Evolutionary conservation across 1,140 invertebrate species (phyloP).

Genomic region (Zophobas atratus): DNA sequence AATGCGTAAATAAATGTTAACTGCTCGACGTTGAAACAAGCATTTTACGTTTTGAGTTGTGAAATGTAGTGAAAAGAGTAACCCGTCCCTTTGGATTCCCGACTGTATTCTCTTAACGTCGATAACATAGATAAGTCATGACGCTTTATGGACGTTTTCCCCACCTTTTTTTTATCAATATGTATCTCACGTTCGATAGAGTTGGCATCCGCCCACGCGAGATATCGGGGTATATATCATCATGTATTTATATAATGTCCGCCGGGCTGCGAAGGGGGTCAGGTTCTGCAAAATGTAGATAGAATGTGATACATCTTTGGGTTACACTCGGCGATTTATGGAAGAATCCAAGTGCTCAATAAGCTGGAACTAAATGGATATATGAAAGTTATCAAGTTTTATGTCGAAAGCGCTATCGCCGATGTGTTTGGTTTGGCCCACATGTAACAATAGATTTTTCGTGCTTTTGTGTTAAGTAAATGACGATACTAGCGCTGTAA

Average conservation of each 20-base stretch:
- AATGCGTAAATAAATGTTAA: not conserved
- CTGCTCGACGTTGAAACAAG: not conserved
- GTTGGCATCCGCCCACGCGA: conserved; percentile 39
- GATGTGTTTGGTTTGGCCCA: conserved; percentile 38
- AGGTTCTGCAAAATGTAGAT: conserved; percentile 49
- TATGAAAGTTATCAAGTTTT: conserved; percentile 52
- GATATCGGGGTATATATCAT: conserved; percentile 45
- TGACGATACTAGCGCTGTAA: conserved; percentile 23
- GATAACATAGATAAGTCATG: conserved; percentile 42
- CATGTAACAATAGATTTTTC: conserved; percentile 38
- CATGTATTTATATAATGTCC: conserved; percentile 50
- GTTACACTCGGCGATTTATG: conserved; percentile 46
- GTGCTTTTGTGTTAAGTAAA: conserved; percentile 42
- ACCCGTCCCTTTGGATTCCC: conserved; percentile 26
- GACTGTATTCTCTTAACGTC: conserved; percentile 38
- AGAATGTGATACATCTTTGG: conserved; percentile 42
- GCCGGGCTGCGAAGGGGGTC: conserved; percentile 40
- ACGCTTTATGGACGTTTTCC: conserved; percentile 38
- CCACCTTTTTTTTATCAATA: conserved; percentile 44
- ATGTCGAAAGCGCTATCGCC: conserved; percentile 47
- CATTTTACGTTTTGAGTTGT: conserved; percentile 26
- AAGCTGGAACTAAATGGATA: conserved; percentile 51
- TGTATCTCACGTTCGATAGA: conserved; percentile 50
- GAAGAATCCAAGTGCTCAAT: conserved; percentile 51
- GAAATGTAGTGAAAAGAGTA: conserved; percentile 41